Evolutionary conservation across 2,113 vertebrate species (phyloP).

Genomic region (Muscicapa adusta): DNA sequence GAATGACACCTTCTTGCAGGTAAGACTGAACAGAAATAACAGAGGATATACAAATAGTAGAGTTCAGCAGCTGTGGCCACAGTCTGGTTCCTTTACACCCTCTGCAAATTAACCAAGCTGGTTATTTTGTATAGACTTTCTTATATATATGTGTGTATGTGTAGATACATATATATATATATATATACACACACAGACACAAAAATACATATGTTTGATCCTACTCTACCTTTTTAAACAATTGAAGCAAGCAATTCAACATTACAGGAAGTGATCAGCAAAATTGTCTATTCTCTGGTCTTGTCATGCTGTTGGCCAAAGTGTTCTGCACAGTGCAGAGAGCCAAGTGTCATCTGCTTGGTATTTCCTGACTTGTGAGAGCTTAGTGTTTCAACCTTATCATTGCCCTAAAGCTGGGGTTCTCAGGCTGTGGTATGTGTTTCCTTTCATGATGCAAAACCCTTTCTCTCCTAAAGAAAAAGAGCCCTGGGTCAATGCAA

Average conservation of each 20-base stretch:
- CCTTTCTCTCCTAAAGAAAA: neutral
- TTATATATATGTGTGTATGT: neutral
- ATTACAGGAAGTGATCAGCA: neutral
- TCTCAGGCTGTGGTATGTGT: neutral
- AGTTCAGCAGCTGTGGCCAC: neutral
- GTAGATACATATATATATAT: neutral
- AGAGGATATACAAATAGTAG: neutral
- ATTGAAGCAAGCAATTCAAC: neutral
- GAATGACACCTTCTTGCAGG: neutral
- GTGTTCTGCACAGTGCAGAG: neutral
- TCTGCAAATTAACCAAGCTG: neutral
- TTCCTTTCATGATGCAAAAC: neutral
- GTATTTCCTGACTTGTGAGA: constrained; percentile 42
- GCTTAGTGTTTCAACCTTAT: constrained; percentile 12
- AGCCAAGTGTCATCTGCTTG: constrained; percentile 14
- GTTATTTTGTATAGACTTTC: neutral
- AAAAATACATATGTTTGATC: neutral
- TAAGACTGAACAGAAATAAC: neutral
- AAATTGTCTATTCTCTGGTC: neutral
- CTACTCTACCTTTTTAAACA: neutral
- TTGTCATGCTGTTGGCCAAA: neutral
- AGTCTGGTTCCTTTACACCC: neutral
- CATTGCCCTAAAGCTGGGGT: constrained; percentile 15
- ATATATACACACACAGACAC: neutral
- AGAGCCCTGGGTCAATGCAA: neutral